Evolutionary conservation across 35 echinoderm and acorn worm species (phyloP).

Genomic region (Anneissia japonica): DNA sequence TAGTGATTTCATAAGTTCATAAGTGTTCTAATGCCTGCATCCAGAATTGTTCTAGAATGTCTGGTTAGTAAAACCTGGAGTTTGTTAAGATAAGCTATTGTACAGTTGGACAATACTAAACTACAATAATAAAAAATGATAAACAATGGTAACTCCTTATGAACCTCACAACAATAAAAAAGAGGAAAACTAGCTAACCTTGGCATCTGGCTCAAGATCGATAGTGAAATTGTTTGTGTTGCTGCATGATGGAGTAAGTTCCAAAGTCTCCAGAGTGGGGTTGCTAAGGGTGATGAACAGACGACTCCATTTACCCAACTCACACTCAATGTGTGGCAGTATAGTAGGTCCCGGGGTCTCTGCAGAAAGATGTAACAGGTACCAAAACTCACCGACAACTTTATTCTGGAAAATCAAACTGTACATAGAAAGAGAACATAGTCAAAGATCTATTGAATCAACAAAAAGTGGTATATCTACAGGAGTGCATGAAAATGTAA

Average conservation of each 20-base stretch:
- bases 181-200: constrained; percentile 45
- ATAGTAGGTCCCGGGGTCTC: constrained; percentile 61
- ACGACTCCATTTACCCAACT: constrained; percentile 85
- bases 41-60: too few relatives aligned
- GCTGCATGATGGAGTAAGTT: constrained; percentile 58
- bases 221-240: constrained; percentile 86
- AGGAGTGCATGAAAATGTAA: too few relatives aligned
- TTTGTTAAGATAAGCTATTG: too few relatives aligned
- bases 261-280: constrained; percentile 79
- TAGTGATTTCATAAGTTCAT: too few relatives aligned
- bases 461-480: too few relatives aligned
- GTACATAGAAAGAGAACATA: neutral
- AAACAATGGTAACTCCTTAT: too few relatives aligned
- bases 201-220: constrained; percentile 53
- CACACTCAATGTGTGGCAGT: constrained; percentile 85
- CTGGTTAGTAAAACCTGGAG: too few relatives aligned
- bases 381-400: constrained; percentile 78
- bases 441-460: too few relatives aligned
- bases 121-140: too few relatives aligned
- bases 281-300: constrained; percentile 86
- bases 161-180: too few relatives aligned
- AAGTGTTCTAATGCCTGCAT: too few relatives aligned
- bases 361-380: constrained; percentile 41
- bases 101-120: too few relatives aligned
- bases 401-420: constrained; percentile 93